Evolutionary conservation across 2,888 invertebrate species (phyloP).

Genomic region (Stenotaenia linearis): DNA sequence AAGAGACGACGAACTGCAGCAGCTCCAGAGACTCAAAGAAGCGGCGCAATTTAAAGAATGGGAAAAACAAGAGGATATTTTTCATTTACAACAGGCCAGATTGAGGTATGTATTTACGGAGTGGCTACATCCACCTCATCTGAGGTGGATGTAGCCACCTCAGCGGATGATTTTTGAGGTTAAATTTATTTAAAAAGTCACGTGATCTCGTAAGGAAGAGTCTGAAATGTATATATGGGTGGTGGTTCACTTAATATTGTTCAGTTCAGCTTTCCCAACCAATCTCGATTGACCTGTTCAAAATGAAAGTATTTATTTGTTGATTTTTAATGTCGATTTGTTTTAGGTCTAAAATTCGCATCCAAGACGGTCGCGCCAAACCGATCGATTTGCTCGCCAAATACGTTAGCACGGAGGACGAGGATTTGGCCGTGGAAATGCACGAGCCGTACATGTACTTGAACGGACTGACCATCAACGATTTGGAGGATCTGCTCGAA

Average conservation of each 20-base stretch:
- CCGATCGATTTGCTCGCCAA: slow-evolving; percentile 96
- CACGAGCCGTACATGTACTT: slow-evolving; percentile 95
- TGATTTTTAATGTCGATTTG: neutral
- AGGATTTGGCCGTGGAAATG: slow-evolving; percentile 91
- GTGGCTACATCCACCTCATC: no score
- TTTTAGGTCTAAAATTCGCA: slow-evolving; percentile 80
- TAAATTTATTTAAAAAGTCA: no score
- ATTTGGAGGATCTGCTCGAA: slow-evolving; percentile 90
- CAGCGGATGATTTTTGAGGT: no score
- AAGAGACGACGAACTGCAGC: slow-evolving; percentile 72
- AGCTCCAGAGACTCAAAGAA: slow-evolving; percentile 81
- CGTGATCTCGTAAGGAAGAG: no score
- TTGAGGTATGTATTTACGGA: neutral
- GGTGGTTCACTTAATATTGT: no score
- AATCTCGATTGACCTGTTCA: no score
- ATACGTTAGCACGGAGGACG: slow-evolving; percentile 85
- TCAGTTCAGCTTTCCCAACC: no score
- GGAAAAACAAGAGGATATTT: slow-evolving; percentile 92
- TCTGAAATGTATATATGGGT: no score
- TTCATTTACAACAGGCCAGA: slow-evolving; percentile 93
- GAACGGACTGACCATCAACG: slow-evolving; percentile 79
- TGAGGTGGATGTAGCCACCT: no score
- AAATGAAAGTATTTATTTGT: neutral
- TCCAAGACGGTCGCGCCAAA: slow-evolving; percentile 93
- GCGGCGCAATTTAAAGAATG: slow-evolving; percentile 87